Conservation (phyloP, 2,113 vertebrate genomes). For the Phylloscopus trochilus region DNA sequence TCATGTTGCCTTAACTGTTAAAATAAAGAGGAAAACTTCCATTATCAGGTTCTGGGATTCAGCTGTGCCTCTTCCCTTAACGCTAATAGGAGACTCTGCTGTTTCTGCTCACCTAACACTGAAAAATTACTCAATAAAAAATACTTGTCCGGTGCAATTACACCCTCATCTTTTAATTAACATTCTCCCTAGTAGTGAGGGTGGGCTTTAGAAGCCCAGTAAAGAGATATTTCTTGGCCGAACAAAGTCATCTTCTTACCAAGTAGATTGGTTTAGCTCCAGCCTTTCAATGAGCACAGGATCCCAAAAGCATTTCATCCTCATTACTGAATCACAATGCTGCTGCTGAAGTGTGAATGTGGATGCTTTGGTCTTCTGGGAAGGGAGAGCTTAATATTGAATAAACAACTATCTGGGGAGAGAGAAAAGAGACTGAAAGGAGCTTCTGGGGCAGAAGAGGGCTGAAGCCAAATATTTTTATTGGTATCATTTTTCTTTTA, state of each 20-base stretch:
- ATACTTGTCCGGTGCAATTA: conserved; percentile 62
- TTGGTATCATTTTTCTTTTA: not conserved
- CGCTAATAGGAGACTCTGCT: not conserved
- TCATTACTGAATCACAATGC: conserved; percentile 16
- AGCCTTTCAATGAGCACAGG: not conserved
- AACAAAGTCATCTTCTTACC: conserved; percentile 40
- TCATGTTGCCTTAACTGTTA: not conserved
- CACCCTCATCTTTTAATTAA: conserved; percentile 54
- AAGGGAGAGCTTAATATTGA: conserved; percentile 31
- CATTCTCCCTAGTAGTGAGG: not conserved
- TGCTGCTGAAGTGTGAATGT: conserved; percentile 16
- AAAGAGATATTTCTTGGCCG: conserved; percentile 5
- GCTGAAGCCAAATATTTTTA: conserved; percentile 39
- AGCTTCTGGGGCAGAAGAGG: conserved; percentile 2
- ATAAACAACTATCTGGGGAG: conserved; percentile 3
- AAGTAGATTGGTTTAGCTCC: not conserved
- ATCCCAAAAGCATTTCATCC: conserved; percentile 9
- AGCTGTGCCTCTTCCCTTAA: conserved; percentile 16
- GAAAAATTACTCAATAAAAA: conserved; percentile 66
- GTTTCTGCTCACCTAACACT: conserved; percentile 44
- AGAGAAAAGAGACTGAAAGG: not conserved
- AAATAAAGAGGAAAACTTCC: conserved; percentile 24
- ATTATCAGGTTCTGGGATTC: conserved; percentile 20
- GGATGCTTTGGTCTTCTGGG: conserved; percentile 20
- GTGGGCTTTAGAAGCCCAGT: not conserved